phyloP scores from a whole-genome alignment of 2,888 invertebrate genomes.

The Ernsta delagoae region DNA sequence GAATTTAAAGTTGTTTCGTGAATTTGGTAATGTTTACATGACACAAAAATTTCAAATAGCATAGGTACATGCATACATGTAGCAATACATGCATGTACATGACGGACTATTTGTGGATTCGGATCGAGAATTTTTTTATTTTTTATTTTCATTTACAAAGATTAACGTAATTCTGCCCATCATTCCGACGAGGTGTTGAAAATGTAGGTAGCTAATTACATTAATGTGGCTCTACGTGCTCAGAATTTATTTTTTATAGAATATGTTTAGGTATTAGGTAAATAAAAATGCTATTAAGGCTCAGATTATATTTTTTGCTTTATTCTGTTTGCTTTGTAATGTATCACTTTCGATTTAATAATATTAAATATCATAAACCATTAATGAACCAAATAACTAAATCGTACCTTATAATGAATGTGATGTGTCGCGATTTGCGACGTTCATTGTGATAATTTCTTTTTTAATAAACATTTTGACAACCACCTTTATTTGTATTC shows the following conservation, averaged over 20 bases:
- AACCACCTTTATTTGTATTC: not conserved
- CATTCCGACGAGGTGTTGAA: not conserved
- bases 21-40: too few species aligned
- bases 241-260: too few species aligned
- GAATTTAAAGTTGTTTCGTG: too few species aligned
- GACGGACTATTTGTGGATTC: not conserved
- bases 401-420: conserved; percentile 27
- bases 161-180: not conserved
- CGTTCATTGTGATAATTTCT: conserved; percentile 40
- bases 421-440: conserved; percentile 35
- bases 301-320: not conserved
- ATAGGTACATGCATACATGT: too few species aligned
- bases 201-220: conserved; percentile 1
- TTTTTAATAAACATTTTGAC: conserved; percentile 35
- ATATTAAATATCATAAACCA: not conserved
- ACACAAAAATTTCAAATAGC: too few species aligned
- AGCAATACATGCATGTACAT: too few species aligned
- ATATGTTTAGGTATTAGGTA: too few species aligned
- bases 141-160: not conserved
- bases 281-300: too few species aligned
- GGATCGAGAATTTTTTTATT: not conserved
- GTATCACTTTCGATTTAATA: too few species aligned
- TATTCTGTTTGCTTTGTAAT: not conserved
- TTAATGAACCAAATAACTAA: conserved; percentile 12
- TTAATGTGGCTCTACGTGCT: not conserved